Percentiles rank a stretch among this genome's conserved stretches.
phyloP scores from a whole-genome alignment of 53 echinoderm and acorn worm genomes.

The Stichopus horrens region DNA sequence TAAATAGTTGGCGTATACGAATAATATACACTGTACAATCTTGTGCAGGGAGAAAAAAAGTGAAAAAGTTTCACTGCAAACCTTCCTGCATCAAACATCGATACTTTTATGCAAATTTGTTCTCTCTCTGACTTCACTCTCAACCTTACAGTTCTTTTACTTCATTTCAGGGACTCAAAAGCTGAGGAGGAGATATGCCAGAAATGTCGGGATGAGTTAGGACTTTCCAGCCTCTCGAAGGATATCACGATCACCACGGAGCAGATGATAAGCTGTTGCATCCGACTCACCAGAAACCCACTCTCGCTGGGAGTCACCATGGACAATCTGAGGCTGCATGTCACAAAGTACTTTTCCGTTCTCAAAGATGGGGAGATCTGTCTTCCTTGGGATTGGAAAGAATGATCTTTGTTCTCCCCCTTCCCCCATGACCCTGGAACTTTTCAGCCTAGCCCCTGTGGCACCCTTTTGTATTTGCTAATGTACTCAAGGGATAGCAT shows the following conservation, averaged over 20 bases:
- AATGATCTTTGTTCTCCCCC: neutral
- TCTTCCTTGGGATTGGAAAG: conserved; percentile 93
- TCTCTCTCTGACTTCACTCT: neutral
- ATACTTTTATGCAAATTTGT: neutral
- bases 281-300: conserved; percentile 62
- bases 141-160: neutral
- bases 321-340: conserved; percentile 51
- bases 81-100: neutral
- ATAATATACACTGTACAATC: no score
- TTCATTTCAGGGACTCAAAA: conserved; percentile 48
- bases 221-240: conserved; percentile 60
- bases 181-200: conserved; percentile 50
- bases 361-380: conserved; percentile 81
- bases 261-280: conserved; percentile 81
- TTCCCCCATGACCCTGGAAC: no score
- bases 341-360: conserved; percentile 70
- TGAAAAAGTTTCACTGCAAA: neutral
- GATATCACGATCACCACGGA: conserved; percentile 69
- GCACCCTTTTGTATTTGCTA: no score
- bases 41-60: no score
- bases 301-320: conserved; percentile 55
- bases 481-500: no score
- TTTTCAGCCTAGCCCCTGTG: no score
- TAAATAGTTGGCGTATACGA: no score
- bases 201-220: conserved; percentile 63